These are phyloP conservation scores for Lucifuga dentata DNA, from an alignment of 2,113 vertebrate species.

Conservation along the genomic window DNA sequence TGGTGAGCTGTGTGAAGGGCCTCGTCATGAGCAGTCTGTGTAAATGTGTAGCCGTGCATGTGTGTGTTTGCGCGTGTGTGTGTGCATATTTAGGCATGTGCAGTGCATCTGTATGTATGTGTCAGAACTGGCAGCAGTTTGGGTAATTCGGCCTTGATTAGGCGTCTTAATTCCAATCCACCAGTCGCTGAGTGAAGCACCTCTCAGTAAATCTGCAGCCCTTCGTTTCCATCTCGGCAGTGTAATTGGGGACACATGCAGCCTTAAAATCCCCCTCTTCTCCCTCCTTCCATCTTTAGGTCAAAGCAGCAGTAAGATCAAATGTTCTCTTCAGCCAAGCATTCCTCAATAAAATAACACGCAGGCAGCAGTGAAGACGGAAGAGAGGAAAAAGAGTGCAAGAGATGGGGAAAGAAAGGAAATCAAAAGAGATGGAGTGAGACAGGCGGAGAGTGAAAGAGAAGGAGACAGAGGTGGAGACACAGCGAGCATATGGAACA, in stretches of 20 bases:
- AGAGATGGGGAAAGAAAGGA: conserved; percentile 30
- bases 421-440: conserved; percentile 47
- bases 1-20: conserved; percentile 36
- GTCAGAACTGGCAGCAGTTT: conserved; percentile 63
- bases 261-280: conserved; percentile 54
- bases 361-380: background rate
- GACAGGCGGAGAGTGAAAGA: conserved; percentile 24
- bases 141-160: conserved; percentile 78
- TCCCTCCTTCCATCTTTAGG: conserved; percentile 52
- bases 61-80: background rate
- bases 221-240: conserved; percentile 64
- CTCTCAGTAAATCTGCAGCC: conserved; percentile 60
- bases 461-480: conserved; percentile 26
- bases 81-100: conserved; percentile 18
- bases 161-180: conserved; percentile 54
- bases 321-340: conserved; percentile 65
- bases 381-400: conserved; percentile 19
- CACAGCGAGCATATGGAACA: conserved; percentile 70
- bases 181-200: conserved; percentile 63
- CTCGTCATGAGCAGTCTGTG: conserved; percentile 24
- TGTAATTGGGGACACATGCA: conserved; percentile 84
- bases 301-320: conserved; percentile 72
- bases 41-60: background rate
- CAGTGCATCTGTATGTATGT: conserved; percentile 39
- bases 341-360: conserved; percentile 72